Percentiles rank a stretch among this genome's conserved stretches.
phyloP scores from a whole-genome alignment of 2,888 invertebrate species.

The Dermolepida albohirtum region DNA sequence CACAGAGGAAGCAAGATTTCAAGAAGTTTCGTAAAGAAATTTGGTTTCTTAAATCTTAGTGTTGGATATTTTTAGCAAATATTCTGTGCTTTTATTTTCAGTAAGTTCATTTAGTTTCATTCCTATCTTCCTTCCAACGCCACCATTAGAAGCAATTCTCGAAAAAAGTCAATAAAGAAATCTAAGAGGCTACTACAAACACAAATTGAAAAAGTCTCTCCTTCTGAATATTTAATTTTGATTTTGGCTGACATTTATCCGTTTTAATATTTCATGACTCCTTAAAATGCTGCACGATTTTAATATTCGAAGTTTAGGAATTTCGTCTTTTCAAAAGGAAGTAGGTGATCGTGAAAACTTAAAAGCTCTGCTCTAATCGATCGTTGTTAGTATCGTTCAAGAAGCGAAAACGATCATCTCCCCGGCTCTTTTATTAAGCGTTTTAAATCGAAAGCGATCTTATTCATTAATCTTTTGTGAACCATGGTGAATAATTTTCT shows the following conservation, averaged over 20 bases:
- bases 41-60: no score
- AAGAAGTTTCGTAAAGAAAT: no score
- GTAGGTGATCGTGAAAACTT: conserved; percentile 25
- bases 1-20: no score
- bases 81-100: no score
- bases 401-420: conserved; percentile 7
- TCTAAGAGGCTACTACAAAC: no score
- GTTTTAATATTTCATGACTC: conserved; percentile 11
- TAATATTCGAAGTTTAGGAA: conserved; percentile 3
- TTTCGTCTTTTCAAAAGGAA: conserved; percentile 10
- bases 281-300: neutral
- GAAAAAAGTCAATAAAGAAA: no score
- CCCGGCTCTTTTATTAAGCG: conserved; percentile 23
- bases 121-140: no score
- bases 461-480: conserved; percentile 33
- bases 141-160: no score
- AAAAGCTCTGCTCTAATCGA: conserved; percentile 16
- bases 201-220: no score
- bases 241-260: neutral
- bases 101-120: no score
- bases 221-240: conserved; percentile 1
- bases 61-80: no score
- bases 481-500: conserved; percentile 21
- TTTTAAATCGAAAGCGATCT: conserved; percentile 16
- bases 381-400: neutral